Conservation (phyloP, 2,888 invertebrate species). For the Glaucopsyche alexis region DNA sequence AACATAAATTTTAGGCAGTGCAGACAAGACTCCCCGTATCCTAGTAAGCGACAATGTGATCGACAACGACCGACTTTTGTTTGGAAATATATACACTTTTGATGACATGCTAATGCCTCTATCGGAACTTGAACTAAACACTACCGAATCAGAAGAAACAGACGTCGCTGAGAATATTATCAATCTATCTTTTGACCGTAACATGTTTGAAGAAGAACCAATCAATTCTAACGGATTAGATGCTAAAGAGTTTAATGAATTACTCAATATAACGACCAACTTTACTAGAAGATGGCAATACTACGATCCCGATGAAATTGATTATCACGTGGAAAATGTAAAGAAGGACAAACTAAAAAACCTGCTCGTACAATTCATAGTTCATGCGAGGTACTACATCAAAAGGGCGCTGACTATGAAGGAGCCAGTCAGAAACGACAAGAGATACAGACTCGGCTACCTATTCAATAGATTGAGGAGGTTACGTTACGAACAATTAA, state of each 20-base stretch:
- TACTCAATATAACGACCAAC: conserved; percentile 36
- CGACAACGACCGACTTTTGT: conserved; percentile 35
- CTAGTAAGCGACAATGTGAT: conserved; percentile 37
- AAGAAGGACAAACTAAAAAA: conserved; percentile 34
- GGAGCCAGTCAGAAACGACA: conserved; percentile 40
- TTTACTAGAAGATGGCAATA: conserved; percentile 32
- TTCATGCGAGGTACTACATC: conserved; percentile 49
- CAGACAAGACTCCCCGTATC: conserved; percentile 8
- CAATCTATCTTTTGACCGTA: neutral
- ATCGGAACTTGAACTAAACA: conserved; percentile 26
- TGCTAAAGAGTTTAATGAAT: conserved; percentile 39
- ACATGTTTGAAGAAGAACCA: conserved; percentile 30
- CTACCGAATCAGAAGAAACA: conserved; percentile 25
- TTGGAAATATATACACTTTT: conserved; percentile 39
- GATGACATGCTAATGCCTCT: conserved; percentile 39
- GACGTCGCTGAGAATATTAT: neutral
- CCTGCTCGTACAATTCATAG: conserved; percentile 42
- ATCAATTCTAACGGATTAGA: conserved; percentile 32
- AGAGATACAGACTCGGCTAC: conserved; percentile 51
- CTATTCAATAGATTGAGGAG: conserved; percentile 51
- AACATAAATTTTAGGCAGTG: conserved; percentile 26
- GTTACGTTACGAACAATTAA: conserved; percentile 46
- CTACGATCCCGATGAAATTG: conserved; percentile 35
- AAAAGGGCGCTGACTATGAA: conserved; percentile 44
- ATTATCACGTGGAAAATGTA: conserved; percentile 13